These are phyloP conservation scores for Marronus borbonicus DNA, from an alignment of 2,888 invertebrate genomes.

Conservation along the genomic window DNA sequence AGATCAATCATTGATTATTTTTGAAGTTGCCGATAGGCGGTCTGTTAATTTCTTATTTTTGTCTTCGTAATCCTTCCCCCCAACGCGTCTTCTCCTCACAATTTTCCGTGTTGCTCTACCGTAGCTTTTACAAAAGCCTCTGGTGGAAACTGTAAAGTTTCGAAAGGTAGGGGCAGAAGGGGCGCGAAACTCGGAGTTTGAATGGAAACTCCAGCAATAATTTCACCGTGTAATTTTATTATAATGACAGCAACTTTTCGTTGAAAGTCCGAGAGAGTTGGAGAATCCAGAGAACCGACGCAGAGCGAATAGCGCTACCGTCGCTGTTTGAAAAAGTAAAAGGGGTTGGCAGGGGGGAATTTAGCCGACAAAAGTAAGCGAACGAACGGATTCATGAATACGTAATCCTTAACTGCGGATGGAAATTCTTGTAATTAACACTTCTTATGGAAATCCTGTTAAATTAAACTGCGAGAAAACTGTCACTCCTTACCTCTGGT, in stretches of 20 bases:
- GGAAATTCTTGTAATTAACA: constrained; percentile 62
- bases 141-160: not conserved
- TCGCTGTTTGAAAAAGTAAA: constrained; percentile 7
- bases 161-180: not conserved
- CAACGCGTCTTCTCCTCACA: not conserved
- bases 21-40: constrained; percentile 38
- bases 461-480: constrained; percentile 61
- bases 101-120: not conserved
- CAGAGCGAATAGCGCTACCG: not conserved
- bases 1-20: constrained; percentile 43
- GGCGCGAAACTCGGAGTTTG: not conserved
- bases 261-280: constrained; percentile 49
- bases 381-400: constrained; percentile 61
- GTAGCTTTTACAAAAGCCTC: constrained; percentile 23
- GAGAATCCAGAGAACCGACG: not conserved
- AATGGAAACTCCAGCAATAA: constrained; percentile 44
- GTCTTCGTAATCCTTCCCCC: constrained; percentile 6
- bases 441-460: constrained; percentile 62
- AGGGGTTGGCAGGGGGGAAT: constrained; percentile 30
- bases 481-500: constrained; percentile 19
- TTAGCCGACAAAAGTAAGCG: constrained; percentile 41
- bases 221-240: constrained; percentile 58
- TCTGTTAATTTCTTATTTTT: constrained; percentile 44
- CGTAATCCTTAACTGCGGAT: constrained; percentile 60
- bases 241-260: constrained; percentile 58